These are phyloP conservation scores for Lochmaea capreae DNA, from an alignment of 2,888 invertebrate genomes.

Conservation along the genomic window DNA sequence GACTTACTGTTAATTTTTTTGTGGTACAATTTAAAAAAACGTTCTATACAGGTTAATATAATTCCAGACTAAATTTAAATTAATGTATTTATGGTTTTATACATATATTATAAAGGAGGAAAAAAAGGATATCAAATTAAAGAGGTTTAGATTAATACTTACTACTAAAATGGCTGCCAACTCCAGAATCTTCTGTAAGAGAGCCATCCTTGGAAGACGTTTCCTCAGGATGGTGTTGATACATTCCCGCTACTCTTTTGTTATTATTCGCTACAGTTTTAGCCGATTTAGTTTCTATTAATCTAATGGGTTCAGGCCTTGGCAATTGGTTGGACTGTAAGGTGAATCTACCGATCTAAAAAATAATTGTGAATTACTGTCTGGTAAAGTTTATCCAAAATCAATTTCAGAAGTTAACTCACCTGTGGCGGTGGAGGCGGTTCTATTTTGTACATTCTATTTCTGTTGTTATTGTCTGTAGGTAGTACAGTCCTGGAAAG, in stretches of 20 bases:
- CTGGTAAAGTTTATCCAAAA: background rate
- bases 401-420: slow-evolving; percentile 13
- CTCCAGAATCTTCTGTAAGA: slow-evolving; percentile 75
- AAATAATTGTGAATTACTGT: background rate
- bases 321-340: slow-evolving; percentile 80
- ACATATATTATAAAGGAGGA: no score
- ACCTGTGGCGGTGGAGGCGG: slow-evolving; percentile 48
- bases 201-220: slow-evolving; percentile 70
- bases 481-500: slow-evolving; percentile 42
- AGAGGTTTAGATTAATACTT: slow-evolving; percentile 20
- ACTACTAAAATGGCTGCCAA: slow-evolving; percentile 63
- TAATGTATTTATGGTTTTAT: no score
- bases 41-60: no score
- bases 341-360: slow-evolving; percentile 70
- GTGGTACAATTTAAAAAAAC: no score
- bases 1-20: no score
- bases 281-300: slow-evolving; percentile 76
- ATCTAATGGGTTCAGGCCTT: slow-evolving; percentile 76
- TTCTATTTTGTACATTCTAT: slow-evolving; percentile 44
- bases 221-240: slow-evolving; percentile 59
- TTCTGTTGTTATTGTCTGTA: slow-evolving; percentile 49
- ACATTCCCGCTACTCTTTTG: slow-evolving; percentile 69
- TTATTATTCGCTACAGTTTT: slow-evolving; percentile 81
- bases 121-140: no score
- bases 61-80: no score